Evolutionary conservation across 1,140 invertebrate species (phyloP).

Genomic region (Zeugodacus cucurbitae): DNA sequence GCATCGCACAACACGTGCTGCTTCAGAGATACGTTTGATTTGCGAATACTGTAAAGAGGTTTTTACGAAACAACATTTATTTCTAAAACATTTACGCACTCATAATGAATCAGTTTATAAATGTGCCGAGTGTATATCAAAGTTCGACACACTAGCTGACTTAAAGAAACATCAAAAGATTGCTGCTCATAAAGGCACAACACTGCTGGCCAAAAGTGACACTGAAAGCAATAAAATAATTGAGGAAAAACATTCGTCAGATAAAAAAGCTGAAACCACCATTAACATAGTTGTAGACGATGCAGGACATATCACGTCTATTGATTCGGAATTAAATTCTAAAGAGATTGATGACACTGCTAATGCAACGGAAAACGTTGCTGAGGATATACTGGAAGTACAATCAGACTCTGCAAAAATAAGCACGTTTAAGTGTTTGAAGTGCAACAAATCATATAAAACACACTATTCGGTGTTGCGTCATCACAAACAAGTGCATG

Average conservation of each 20-base stretch:
- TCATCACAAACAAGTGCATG: conserved; percentile 25
- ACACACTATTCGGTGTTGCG: conserved; percentile 32
- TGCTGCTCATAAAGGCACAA: not conserved
- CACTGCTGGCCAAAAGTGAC: not conserved
- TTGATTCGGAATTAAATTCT: not conserved
- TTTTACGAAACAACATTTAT: not conserved
- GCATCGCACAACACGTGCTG: not conserved
- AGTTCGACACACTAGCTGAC: not conserved
- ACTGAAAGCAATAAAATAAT: not conserved
- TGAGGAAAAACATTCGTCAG: not conserved
- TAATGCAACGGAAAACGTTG: too few species aligned
- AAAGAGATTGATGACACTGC: not conserved
- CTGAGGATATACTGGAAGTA: not conserved
- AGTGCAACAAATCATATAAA: conserved; percentile 32
- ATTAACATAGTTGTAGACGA: conserved; percentile 6
- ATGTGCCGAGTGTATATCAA: conserved; percentile 7
- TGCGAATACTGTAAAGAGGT: conserved; percentile 40
- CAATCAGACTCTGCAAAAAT: not conserved
- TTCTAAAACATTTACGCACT: not conserved
- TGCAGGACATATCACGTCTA: not conserved
- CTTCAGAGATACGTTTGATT: not conserved
- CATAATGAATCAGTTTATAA: conserved; percentile 29
- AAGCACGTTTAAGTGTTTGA: not conserved
- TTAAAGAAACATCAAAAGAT: not conserved
- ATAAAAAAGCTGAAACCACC: not conserved